Evolutionary conservation across 2,113 vertebrate genomes (phyloP), one percentile per base, ranked within the genome.

Genomic region (Festucalex cinctus): DNA sequence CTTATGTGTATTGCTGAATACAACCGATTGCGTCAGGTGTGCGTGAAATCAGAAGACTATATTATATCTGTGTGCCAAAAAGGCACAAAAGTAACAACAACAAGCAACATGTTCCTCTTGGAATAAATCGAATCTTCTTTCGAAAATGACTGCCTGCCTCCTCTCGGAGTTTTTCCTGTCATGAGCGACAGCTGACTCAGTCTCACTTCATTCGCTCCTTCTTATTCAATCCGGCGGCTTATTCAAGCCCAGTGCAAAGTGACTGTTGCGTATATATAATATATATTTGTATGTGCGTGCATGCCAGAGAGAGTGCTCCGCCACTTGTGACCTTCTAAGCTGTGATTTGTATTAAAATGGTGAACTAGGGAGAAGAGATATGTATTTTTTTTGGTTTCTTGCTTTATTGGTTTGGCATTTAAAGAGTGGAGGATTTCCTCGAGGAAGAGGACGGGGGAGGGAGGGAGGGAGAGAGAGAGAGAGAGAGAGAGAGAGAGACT

Each of bases 381-480:
- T n/a, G n/a, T 65, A 68, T 74, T 83, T 83, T 86, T 88, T 81
- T 76, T n/a, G n/a, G 71, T 81, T 83, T 85, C 74, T 81, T 70
- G 71, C 68, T 86, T 91, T 89, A 86, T 88, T 90, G 88, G 81
- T 79, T 89, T 89, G 86, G 80, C 84, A 85, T 88, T 89, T 89
- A 68, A 71, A 84, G 73, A 84, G 72, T 71, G 74, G 66, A 81
- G 86, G 79, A 86, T 81, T 88, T 78, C 85, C 5, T 70, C 39
- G 70, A 72, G 80, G 70, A 63, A 46, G 66, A 51, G 78, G 71
- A 60, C 39, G 66, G 44, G 65, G 43, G 66, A 53, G 24, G 54
- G 48, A 24, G 43, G 5, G 43, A 46, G 43, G 17, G 74, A 77
- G 79, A 82, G 78, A 57, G 43, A 32, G 14, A 54, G 22, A 57